Evolutionary conservation across 2,888 invertebrate species (phyloP).

Genomic region (Ommatoiulus sabulosus): DNA sequence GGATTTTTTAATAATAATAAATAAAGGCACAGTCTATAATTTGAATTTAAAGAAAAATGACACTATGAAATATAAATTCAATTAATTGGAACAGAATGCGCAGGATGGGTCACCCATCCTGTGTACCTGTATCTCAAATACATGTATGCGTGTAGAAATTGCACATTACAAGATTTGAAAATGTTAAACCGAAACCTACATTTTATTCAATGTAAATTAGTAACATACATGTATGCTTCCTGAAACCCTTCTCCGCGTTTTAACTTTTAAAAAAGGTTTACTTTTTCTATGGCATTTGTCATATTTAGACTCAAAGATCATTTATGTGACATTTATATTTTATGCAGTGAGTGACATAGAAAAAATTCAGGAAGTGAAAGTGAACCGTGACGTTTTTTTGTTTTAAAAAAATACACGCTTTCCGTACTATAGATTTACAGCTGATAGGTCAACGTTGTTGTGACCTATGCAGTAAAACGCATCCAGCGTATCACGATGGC

Average conservation of each 20-base stretch:
- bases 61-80: too few species aligned
- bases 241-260: neutral
- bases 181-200: neutral
- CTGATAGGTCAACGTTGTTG: neutral
- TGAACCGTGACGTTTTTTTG: neutral
- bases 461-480: neutral
- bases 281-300: neutral
- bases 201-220: neutral
- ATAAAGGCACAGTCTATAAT: too few species aligned
- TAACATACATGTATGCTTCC: neutral
- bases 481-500: neutral
- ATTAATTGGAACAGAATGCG: too few species aligned
- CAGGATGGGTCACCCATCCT: too few species aligned
- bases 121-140: neutral
- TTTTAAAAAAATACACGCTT: neutral
- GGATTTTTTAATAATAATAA: too few species aligned
- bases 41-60: too few species aligned
- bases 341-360: neutral
- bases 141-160: neutral
- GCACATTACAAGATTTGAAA: neutral
- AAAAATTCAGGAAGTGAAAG: slow-evolving; percentile 1
- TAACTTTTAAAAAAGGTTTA: neutral
- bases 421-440: neutral
- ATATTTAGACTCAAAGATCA: neutral
- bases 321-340: neutral